phyloP scores from a whole-genome alignment of 2,113 vertebrate species.

The Procapra przewalskii region DNA sequence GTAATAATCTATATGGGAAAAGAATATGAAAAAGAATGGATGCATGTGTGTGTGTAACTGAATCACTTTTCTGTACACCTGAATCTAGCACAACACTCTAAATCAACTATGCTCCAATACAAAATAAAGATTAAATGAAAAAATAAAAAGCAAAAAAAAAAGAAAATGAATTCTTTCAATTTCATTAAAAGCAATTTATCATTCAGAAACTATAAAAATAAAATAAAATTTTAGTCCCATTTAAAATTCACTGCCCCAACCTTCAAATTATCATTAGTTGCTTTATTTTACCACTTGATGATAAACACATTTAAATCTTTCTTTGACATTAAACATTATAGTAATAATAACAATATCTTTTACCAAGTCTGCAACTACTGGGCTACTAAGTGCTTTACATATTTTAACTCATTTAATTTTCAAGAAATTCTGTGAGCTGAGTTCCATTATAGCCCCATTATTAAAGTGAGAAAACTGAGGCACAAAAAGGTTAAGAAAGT shows the following conservation, averaged over 20 bases:
- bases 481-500: not conserved
- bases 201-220: not conserved
- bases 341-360: not conserved
- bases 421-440: not conserved
- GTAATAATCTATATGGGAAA: not conserved
- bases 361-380: not conserved
- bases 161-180: not conserved
- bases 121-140: not conserved
- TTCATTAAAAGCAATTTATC: not conserved
- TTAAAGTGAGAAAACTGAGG: not conserved
- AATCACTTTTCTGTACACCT: not conserved
- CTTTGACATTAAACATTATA: not conserved
- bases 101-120: not conserved
- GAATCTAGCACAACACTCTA: not conserved
- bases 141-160: not conserved
- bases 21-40: not conserved
- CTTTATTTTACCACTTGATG: not conserved
- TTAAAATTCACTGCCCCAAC: conserved; percentile 1
- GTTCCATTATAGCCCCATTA: not conserved
- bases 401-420: not conserved
- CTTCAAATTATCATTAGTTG: not conserved
- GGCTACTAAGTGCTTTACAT: not conserved
- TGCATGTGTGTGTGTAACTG: not conserved
- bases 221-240: not conserved
- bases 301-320: conserved; percentile 1